Percentiles rank a stretch among this genome's conserved stretches.
Conservation (phyloP, 1,140 invertebrate genomes). For the Wiebesia pumilae region DNA sequence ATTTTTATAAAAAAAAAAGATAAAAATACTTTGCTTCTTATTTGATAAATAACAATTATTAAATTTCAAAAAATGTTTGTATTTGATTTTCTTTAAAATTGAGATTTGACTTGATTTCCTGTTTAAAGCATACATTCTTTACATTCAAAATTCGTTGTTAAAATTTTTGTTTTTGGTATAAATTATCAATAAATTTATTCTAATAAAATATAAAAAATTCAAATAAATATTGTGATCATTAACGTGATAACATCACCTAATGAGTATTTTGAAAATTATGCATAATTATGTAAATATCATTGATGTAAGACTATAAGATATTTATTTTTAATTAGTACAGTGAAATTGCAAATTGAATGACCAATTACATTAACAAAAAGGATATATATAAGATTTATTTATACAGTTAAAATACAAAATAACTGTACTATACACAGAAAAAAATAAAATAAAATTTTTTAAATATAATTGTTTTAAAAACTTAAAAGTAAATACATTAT, state of each 20-base stretch:
- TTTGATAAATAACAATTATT: not conserved
- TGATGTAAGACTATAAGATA: slow-evolving; percentile 30
- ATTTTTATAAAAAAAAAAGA: not conserved
- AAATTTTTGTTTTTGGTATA: slow-evolving; percentile 20
- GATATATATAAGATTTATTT: slow-evolving; percentile 34
- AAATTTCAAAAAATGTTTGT: not conserved
- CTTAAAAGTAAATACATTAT: slow-evolving; percentile 43
- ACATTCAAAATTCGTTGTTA: slow-evolving; percentile 27
- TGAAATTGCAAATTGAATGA: slow-evolving; percentile 40
- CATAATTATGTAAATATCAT: not conserved
- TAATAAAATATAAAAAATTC: slow-evolving; percentile 22
- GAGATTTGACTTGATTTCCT: slow-evolving; percentile 35
- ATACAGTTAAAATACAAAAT: slow-evolving; percentile 42
- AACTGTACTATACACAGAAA: slow-evolving; percentile 49
- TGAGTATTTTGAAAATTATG: slow-evolving; percentile 27
- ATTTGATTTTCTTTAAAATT: not conserved
- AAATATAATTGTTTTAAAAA: slow-evolving; percentile 9
- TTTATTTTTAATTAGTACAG: slow-evolving; percentile 26
- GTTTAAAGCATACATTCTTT: slow-evolving; percentile 7
- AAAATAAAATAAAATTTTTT: slow-evolving; percentile 25
- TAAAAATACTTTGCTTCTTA: not conserved
- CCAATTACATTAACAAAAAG: slow-evolving; percentile 47
- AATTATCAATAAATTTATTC: slow-evolving; percentile 23
- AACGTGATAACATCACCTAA: not conserved
- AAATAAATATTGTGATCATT: slow-evolving; percentile 16